Base-by-base conservation (phyloP, 2,113 vertebrate genomes). In the Theropithecus gelada region DNA sequence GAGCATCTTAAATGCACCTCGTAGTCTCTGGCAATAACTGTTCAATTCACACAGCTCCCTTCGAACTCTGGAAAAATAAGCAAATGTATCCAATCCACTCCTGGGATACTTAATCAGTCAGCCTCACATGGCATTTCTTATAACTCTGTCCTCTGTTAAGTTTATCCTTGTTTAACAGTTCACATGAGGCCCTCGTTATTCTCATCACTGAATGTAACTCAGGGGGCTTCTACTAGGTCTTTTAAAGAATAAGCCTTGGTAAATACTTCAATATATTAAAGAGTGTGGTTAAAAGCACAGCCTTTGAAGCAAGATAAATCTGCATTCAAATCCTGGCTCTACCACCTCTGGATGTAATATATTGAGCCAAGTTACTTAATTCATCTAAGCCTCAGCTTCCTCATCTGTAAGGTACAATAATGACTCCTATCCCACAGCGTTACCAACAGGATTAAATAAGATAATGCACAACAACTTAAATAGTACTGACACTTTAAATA, bases 261-360 rank as follows among this genome's bases (percentile, higher is more conserved):
- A 92, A 79, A 68, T 25, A 78, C 35, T 64, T 76, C 16, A 23
- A 82, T 91, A 91, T 20, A 72, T 59, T 43, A 81, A 90, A 6
- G 35, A 80, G 14, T 64, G n/a, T 86, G 12, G 22, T n/a, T 66
- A 52, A 70, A 93, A 85, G 25, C 23, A 59, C 14, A 40, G 25
- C 35, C 43, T 84, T 93, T 52, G 50, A 93, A 95, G 64, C 30
- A 80, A 95, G 64, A 84, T 75, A 73, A 91, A 94, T 88, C 81
- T 52, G 2, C 64, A 43, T 40, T 85, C 81, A 81, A 80, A 85
- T 64, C 9, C 61, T 32, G 38, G 3, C 17, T 85, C 72, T 40
- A 45, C 59, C 27, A 45, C 40, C 38, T 57, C 40, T 16, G 20
- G 32, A 13, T 76, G 2, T 59, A 86, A 82, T 35, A 76, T 45